Conservation (phyloP, 37 sponge, comb jelly and placozoan species). For the Axinella damicornis region DNA sequence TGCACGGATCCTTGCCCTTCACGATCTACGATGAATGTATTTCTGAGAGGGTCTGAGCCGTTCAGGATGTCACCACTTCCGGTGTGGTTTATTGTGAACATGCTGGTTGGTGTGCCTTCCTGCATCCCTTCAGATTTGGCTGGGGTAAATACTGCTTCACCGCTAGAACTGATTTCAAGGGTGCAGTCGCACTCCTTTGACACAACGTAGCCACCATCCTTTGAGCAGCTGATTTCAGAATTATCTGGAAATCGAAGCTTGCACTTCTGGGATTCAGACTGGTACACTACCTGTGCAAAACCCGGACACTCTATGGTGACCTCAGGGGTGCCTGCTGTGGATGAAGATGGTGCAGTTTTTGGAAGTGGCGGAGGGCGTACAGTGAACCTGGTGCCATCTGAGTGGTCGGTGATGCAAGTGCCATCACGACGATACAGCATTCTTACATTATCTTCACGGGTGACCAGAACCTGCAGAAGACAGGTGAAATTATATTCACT, state of each 20-base stretch:
- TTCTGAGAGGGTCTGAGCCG: constrained; percentile 13
- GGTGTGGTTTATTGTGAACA: constrained; percentile 45
- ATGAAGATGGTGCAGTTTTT: background rate
- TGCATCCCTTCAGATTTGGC: background rate
- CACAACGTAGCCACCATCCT: constrained; percentile 23
- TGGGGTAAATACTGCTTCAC: constrained; percentile 15
- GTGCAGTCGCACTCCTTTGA: background rate
- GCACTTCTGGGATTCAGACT: constrained; percentile 2
- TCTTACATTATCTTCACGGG: constrained; percentile 80
- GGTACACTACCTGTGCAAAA: constrained; percentile 77
- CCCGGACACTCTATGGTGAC: constrained; percentile 73
- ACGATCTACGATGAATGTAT: constrained; percentile 27
- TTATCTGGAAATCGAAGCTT: constrained; percentile 26
- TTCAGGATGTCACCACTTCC: constrained; percentile 15
- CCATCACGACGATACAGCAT: constrained; percentile 74
- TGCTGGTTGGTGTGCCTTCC: too few species aligned
- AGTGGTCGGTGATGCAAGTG: constrained; percentile 72
- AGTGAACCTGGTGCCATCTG: constrained; percentile 94
- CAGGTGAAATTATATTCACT: too few species aligned
- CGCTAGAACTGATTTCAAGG: constrained; percentile 26
- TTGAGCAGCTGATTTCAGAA: constrained; percentile 9
- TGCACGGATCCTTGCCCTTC: constrained; percentile 13
- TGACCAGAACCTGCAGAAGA: constrained; percentile 71
- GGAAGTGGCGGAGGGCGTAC: too few species aligned
- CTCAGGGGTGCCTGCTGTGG: background rate